Conservation (phyloP, 2,888 invertebrate genomes). For the Neoascia interrupta region DNA sequence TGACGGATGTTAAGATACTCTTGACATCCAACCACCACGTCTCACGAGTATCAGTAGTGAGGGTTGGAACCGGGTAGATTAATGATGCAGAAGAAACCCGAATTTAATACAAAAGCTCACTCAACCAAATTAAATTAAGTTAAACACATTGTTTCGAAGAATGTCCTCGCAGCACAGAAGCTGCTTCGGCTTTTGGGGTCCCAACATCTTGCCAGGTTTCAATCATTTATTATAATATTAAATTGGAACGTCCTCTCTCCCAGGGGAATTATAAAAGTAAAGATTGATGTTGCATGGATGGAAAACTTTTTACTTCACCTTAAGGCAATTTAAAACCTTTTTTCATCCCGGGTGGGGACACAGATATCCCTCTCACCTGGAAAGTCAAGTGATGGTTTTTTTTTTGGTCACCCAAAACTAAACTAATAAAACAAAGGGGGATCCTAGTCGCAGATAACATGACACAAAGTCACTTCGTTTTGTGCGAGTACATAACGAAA, state of each 20-base stretch:
- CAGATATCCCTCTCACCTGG: too few relatives aligned
- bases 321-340: background rate
- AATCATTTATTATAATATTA: background rate
- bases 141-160: conserved; percentile 9
- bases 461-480: conserved; percentile 27
- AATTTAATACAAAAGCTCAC: conserved; percentile 9
- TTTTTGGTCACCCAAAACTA: too few relatives aligned
- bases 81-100: conserved; percentile 23
- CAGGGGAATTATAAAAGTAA: background rate
- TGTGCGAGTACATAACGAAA: conserved; percentile 20
- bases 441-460: conserved; percentile 10
- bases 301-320: conserved; percentile 9
- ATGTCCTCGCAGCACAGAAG: too few relatives aligned
- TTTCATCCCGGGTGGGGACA: too few relatives aligned
- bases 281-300: conserved; percentile 6
- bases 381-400: too few relatives aligned
- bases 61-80: background rate
- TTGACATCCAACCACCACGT: conserved; percentile 1
- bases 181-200: background rate
- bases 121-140: conserved; percentile 26
- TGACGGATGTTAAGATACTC: background rate
- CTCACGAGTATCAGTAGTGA: background rate
- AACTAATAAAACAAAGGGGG: background rate
- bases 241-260: background rate
- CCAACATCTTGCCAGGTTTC: background rate